phyloP scores from a whole-genome alignment of 2,113 vertebrate genomes.

The Boleophthalmus pectinirostris region DNA sequence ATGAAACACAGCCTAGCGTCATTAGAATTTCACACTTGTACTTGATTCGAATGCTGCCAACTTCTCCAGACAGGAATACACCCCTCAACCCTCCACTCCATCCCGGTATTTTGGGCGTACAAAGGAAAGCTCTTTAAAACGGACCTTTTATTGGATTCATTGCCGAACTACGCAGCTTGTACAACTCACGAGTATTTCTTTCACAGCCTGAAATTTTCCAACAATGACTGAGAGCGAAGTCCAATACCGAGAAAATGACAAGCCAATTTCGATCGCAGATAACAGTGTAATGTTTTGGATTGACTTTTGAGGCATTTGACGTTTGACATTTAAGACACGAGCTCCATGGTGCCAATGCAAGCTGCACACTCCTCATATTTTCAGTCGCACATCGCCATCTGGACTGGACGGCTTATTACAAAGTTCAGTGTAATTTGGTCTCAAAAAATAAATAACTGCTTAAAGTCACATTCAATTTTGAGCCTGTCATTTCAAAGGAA shows the following conservation, averaged over 20 bases:
- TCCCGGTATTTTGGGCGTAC: constrained; percentile 36
- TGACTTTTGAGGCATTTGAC: constrained; percentile 12
- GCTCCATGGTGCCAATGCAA: background rate
- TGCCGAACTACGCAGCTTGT: constrained; percentile 68
- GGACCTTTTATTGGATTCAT: constrained; percentile 73
- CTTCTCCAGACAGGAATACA: constrained; percentile 30
- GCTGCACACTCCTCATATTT: background rate
- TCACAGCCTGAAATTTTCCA: constrained; percentile 69
- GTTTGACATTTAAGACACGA: constrained; percentile 19
- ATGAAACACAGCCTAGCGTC: no score
- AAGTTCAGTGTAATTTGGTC: background rate
- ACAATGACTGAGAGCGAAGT: constrained; percentile 49
- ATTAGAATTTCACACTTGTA: constrained; percentile 49
- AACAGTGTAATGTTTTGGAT: constrained; percentile 27
- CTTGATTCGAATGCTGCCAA: constrained; percentile 54
- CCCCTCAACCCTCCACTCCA: constrained; percentile 8
- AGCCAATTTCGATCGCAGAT: constrained; percentile 44
- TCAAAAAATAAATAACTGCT: background rate
- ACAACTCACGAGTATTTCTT: constrained; percentile 64
- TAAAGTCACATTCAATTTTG: background rate
- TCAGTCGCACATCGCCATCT: constrained; percentile 3
- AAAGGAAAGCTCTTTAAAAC: constrained; percentile 66
- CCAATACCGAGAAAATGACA: constrained; percentile 23
- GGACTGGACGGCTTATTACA: background rate
- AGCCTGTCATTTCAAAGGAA: background rate